Base-by-base conservation (phyloP, 2,113 vertebrate genomes). In the Hyaena hyaena region DNA sequence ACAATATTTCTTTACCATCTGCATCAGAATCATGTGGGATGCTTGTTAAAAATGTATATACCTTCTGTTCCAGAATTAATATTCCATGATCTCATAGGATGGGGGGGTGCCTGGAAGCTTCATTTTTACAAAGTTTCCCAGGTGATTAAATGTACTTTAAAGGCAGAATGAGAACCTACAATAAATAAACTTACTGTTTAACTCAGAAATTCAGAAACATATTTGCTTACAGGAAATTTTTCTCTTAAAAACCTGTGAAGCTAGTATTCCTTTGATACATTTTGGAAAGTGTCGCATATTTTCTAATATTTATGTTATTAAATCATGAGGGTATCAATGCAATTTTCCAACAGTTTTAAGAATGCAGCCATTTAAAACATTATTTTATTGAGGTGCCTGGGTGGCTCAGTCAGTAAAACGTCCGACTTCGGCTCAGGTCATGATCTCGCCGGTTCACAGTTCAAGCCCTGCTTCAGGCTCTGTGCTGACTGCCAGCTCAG, bases 301-400 rank as follows among this genome's bases (percentile, higher is more conserved):
- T 91, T 84, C n/a, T 88, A 91, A 82, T 35, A 89, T 91, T 63
- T 77, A 45, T 76, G 61, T 88, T 73, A 68, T 84, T 93, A 79
- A 55, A 58, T 82, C 9, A 58, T 45, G 33, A 80, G 11, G n/a
- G 83, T 84, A 43, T 35, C 53, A 77, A 11, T 31, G 11, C 0
- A 1, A 91, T 65, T 84, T 93, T 68, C 39, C 15, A 79, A 73
- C 63, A 87, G 28, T 90, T 90, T 90, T 61, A n/a, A 4, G 50
- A 94, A 79, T 48, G 0, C 10, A 65, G 31, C 10, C 43, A 65
- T 69, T 43, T 24, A 31, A 80, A 45, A 79, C 19, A n/a, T 61
- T 58, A 43, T 93, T 39, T 93, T 50, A 61, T 61, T 61, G 23
- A 23, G 9, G 39, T 39, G 39, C 3, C 39, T 39, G 39, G 39